A percentile compares a stretch with the other conserved stretches of the same genome.
Conservation (phyloP, 2,888 invertebrate species). For the Lottia scabra region DNA sequence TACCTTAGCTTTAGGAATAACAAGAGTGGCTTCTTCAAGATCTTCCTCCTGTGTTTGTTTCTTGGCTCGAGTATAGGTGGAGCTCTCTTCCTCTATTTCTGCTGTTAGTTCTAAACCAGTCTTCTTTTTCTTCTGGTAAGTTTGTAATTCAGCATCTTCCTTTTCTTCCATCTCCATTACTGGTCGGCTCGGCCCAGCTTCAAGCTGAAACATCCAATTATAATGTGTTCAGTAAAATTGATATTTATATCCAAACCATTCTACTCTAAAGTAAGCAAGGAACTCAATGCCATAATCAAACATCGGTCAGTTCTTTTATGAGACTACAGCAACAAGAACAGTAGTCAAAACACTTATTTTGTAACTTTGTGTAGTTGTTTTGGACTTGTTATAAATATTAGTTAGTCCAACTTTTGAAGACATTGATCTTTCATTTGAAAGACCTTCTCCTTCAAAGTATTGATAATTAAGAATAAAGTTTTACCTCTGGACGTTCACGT, state of each 20-base stretch:
- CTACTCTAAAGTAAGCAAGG: too few relatives aligned
- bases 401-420: too few relatives aligned
- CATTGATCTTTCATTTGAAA: too few relatives aligned
- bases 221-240: too few relatives aligned
- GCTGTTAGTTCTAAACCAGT: slow-evolving; percentile 39
- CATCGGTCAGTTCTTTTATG: too few relatives aligned
- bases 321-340: too few relatives aligned
- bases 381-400: too few relatives aligned
- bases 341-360: too few relatives aligned
- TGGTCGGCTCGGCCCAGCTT: slow-evolving; percentile 26
- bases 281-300: too few relatives aligned
- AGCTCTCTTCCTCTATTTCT: slow-evolving; percentile 47
- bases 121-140: slow-evolving; percentile 35
- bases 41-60: slow-evolving; percentile 43
- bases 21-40: slow-evolving; percentile 35
- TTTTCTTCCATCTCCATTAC: slow-evolving; percentile 33
- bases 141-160: slow-evolving; percentile 40
- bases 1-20: slow-evolving; percentile 48
- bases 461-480: background rate
- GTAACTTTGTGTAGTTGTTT: too few relatives aligned
- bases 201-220: slow-evolving; percentile 27
- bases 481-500: slow-evolving; percentile 35
- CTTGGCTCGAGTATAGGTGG: slow-evolving; percentile 43
- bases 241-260: too few relatives aligned
- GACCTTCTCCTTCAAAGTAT: too few relatives aligned